A percentile compares a stretch with the other conserved stretches of the same genome.
phyloP scores from a whole-genome alignment of 1,140 invertebrate genomes.

The Orchesella cincta region DNA sequence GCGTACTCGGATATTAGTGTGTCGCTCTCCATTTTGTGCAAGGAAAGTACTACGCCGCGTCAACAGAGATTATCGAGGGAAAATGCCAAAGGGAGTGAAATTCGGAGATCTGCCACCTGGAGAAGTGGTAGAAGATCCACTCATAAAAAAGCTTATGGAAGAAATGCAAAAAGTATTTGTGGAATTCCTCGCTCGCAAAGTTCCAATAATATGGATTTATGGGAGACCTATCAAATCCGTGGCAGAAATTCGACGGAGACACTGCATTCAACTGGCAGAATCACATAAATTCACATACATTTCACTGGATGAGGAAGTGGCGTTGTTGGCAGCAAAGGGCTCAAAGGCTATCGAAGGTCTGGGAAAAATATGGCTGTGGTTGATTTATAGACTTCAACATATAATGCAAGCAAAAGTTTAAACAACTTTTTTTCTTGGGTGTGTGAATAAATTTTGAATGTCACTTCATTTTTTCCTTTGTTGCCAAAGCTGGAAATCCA shows the following conservation, averaged over 20 bases:
- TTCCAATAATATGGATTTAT: constrained; percentile 35
- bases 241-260: neutral
- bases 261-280: constrained; percentile 26
- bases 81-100: neutral
- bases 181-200: neutral
- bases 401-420: neutral
- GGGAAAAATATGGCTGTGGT: neutral
- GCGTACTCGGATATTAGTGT: neutral
- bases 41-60: neutral
- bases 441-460: no score
- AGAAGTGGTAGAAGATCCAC: neutral
- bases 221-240: constrained; percentile 24
- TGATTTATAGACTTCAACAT: no score
- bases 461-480: no score
- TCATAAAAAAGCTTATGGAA: neutral
- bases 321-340: constrained; percentile 14
- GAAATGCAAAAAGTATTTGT: neutral
- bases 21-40: neutral
- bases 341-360: neutral
- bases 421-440: no score
- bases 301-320: constrained; percentile 29
- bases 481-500: neutral
- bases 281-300: constrained; percentile 33
- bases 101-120: neutral
- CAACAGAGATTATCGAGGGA: neutral